phyloP scores from a whole-genome alignment of 2,888 invertebrate species.

The Hirtodrosophila confusa region DNA sequence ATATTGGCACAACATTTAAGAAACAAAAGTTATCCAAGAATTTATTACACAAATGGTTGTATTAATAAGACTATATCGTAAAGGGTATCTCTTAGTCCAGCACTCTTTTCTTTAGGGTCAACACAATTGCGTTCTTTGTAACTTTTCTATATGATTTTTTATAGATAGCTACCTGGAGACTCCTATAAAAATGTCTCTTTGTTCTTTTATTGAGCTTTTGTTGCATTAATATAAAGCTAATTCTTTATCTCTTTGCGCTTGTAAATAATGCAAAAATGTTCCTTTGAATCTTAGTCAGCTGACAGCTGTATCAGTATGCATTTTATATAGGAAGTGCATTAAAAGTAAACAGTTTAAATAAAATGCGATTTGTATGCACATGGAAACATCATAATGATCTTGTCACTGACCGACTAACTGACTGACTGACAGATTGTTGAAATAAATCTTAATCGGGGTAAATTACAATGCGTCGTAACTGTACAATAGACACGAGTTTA shows the following conservation, averaged over 20 bases:
- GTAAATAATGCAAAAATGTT: constrained; percentile 32
- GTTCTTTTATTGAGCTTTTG: constrained; percentile 1
- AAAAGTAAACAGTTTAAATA: constrained; percentile 36
- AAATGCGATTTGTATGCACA: constrained; percentile 33
- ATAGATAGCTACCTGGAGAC: neutral
- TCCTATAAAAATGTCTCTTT: constrained; percentile 16
- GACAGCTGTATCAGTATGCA: constrained; percentile 15
- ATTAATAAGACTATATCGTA: no score
- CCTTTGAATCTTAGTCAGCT: constrained; percentile 24
- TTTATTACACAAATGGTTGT: no score
- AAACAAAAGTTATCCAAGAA: no score
- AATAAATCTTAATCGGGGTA: constrained; percentile 68
- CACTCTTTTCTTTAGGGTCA: neutral
- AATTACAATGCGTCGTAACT: constrained; percentile 31
- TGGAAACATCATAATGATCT: constrained; percentile 35
- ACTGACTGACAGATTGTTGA: constrained; percentile 51
- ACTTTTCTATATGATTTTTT: no score
- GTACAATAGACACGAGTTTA: constrained; percentile 27
- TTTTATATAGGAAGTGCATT: constrained; percentile 64
- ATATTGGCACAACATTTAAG: no score
- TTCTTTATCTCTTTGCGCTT: constrained; percentile 28
- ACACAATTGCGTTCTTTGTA: neutral
- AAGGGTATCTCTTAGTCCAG: no score
- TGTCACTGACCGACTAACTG: constrained; percentile 42
- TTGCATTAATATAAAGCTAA: constrained; percentile 16